Evolutionary conservation across 2,113 vertebrate species (phyloP).

Genomic region (Polypterus senegalus): DNA sequence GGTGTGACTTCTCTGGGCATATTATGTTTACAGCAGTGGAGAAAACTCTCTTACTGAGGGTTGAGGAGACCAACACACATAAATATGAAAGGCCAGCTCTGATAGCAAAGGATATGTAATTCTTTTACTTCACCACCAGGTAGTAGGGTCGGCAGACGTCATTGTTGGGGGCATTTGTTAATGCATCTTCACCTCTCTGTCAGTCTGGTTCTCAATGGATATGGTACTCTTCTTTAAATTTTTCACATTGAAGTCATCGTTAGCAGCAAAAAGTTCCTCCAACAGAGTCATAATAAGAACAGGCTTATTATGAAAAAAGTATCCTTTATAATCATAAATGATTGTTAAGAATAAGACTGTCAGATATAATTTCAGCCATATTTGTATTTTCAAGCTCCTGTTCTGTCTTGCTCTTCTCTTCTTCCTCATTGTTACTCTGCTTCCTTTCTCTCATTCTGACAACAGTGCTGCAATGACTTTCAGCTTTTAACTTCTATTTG

Average conservation of each 20-base stretch:
- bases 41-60: too few relatives aligned
- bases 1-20: conserved; percentile 5
- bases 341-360: conserved; percentile 1
- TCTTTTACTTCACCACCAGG: conserved; percentile 7
- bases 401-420: not conserved
- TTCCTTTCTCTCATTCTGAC: not conserved
- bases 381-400: not conserved
- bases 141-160: conserved; percentile 1
- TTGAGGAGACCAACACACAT: conserved; percentile 6
- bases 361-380: not conserved
- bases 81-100: conserved; percentile 7
- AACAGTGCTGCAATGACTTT: conserved; percentile 1
- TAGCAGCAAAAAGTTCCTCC: conserved; percentile 7
- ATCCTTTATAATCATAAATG: not conserved
- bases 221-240: not conserved
- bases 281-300: conserved; percentile 4
- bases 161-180: not conserved
- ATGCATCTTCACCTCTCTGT: conserved; percentile 2
- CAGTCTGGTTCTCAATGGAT: not conserved
- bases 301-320: not conserved
- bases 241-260: conserved; percentile 7
- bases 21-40: conserved; percentile 2
- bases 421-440: not conserved
- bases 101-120: conserved; percentile 7
- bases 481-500: conserved; percentile 1